Evolutionary conservation across 1,140 invertebrate genomes (phyloP).

Genomic region (Manduca sexta): DNA sequence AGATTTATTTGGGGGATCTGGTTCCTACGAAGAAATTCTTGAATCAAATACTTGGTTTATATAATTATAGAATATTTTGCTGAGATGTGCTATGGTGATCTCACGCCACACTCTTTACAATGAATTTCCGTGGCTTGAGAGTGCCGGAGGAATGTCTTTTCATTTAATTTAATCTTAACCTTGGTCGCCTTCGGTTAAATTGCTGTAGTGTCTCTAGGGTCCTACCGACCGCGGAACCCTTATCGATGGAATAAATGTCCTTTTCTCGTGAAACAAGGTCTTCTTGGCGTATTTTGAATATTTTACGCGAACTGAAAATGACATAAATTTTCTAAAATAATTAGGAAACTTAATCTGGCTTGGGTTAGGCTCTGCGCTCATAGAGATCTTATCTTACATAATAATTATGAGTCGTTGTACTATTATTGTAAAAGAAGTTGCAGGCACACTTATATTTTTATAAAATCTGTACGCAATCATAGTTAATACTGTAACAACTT

Average conservation of each 20-base stretch:
- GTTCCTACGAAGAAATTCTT: too few species aligned
- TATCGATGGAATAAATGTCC: constrained; percentile 9
- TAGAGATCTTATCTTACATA: neutral
- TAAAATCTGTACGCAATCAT: too few species aligned
- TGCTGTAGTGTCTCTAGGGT: constrained; percentile 9
- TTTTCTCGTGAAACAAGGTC: constrained; percentile 1
- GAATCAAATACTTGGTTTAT: too few species aligned
- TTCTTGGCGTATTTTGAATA: constrained; percentile 2
- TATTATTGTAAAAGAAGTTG: too few species aligned
- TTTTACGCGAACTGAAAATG: constrained; percentile 2
- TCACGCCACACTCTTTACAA: too few species aligned
- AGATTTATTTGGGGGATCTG: too few species aligned
- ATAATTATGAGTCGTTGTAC: too few species aligned
- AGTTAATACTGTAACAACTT: too few species aligned
- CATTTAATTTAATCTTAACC: constrained; percentile 10
- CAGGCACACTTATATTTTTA: too few species aligned
- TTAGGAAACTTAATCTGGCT: neutral
- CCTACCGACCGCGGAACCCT: constrained; percentile 4
- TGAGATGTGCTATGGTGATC: too few species aligned
- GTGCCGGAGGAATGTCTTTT: constrained; percentile 3
- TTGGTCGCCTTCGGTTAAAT: constrained; percentile 6
- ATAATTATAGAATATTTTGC: too few species aligned
- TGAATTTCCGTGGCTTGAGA: too few species aligned
- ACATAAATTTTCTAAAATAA: neutral
- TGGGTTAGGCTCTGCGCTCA: neutral